phyloP scores from a whole-genome alignment of 2,888 invertebrate species.

The Drosophila subsilvestris region DNA sequence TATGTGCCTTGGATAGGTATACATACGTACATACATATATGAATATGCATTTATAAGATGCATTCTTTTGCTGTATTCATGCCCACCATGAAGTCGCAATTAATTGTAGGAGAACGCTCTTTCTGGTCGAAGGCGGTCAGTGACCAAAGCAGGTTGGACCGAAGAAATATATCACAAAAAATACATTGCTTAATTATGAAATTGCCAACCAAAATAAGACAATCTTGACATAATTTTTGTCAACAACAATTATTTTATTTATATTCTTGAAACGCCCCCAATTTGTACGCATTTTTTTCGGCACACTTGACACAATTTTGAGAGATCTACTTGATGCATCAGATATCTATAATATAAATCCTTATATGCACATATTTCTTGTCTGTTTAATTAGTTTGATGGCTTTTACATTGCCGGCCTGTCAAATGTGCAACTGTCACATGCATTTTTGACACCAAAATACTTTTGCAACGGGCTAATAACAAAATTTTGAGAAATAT shows the following conservation, averaged over 20 bases:
- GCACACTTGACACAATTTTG: constrained; percentile 17
- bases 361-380: neutral
- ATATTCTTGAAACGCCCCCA: constrained; percentile 29
- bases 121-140: constrained; percentile 36
- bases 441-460: neutral
- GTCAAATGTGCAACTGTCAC: constrained; percentile 19
- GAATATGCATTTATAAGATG: constrained; percentile 14
- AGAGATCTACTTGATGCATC: constrained; percentile 18
- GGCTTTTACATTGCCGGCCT: constrained; percentile 22
- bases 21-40: neutral
- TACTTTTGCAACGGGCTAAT: constrained; percentile 15
- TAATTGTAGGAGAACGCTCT: constrained; percentile 7
- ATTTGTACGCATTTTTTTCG: constrained; percentile 2
- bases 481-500: constrained; percentile 27
- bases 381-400: constrained; percentile 36
- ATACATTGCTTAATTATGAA: neutral
- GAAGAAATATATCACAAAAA: neutral
- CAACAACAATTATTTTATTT: constrained; percentile 21
- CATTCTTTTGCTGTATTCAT: constrained; percentile 2
- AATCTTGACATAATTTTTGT: constrained; percentile 37
- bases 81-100: constrained; percentile 7
- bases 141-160: constrained; percentile 17
- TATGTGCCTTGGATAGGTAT: neutral
- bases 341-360: constrained; percentile 4
- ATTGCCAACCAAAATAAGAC: neutral